Percentiles rank a stretch among this genome's conserved stretches.
Conservation (phyloP, 2,113 vertebrate genomes). For the Sebastes schlegelii region DNA sequence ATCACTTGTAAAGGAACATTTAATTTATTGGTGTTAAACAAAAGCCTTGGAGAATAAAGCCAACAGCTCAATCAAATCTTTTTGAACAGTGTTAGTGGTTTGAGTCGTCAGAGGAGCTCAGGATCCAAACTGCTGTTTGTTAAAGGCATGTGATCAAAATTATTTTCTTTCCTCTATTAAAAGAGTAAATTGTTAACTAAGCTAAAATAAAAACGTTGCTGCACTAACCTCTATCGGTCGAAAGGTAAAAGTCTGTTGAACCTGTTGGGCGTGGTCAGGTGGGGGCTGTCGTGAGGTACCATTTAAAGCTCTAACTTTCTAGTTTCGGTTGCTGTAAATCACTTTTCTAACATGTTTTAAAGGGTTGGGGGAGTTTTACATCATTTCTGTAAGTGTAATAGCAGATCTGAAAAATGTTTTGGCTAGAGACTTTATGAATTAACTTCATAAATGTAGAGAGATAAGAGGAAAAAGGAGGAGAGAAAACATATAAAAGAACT, state of each 20-base stretch:
- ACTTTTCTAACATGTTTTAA: not conserved
- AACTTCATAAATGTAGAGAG: no score
- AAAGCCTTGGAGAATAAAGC: not conserved
- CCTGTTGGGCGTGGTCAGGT: not conserved
- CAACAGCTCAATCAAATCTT: conserved; percentile 18
- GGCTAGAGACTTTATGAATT: no score
- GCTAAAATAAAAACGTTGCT: not conserved
- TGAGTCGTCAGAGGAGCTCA: not conserved
- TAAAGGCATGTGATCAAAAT: not conserved
- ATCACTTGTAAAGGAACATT: conserved; percentile 13
- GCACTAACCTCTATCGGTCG: not conserved
- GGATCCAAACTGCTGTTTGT: not conserved
- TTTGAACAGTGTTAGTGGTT: not conserved
- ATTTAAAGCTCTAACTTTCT: not conserved
- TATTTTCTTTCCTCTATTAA: not conserved
- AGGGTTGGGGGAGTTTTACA: not conserved
- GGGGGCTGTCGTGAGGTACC: not conserved
- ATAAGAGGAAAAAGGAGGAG: no score
- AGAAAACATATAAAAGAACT: no score
- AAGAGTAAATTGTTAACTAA: not conserved
- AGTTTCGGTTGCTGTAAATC: not conserved
- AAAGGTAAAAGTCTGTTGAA: not conserved
- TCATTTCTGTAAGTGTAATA: no score
- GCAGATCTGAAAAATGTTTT: no score
- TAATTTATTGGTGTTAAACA: conserved; percentile 4